phyloP scores from a whole-genome alignment of 1,140 invertebrate species.

The Caerostris extrusa region DNA sequence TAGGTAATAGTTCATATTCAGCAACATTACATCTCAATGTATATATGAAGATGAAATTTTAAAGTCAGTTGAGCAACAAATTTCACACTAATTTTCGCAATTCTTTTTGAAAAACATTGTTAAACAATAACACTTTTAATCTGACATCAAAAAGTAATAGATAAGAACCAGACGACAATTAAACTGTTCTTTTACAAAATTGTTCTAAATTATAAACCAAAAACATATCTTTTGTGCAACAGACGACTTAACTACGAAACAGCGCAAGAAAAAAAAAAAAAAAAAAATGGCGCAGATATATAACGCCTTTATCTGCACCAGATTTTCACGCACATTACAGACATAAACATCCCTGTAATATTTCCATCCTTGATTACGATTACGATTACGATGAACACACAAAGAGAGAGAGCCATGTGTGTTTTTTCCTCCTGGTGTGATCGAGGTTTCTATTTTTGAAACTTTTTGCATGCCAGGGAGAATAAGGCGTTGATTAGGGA shows the following conservation, averaged over 20 bases:
- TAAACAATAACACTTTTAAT: background rate
- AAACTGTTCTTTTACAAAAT: background rate
- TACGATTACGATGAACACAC: conserved; percentile 37
- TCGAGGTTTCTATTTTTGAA: conserved; percentile 43
- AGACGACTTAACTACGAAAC: conserved; percentile 6
- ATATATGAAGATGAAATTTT: too few relatives aligned
- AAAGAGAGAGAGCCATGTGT: background rate
- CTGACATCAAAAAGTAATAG: background rate
- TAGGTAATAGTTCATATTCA: too few relatives aligned
- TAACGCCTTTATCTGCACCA: background rate
- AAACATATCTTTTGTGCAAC: background rate
- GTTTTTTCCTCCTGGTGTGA: conserved; percentile 8
- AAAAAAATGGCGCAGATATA: background rate
- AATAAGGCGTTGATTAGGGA: conserved; percentile 59
- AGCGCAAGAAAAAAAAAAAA: background rate
- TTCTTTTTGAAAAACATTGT: too few relatives aligned
- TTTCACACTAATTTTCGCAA: too few relatives aligned
- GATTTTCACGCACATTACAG: background rate
- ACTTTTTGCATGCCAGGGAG: background rate
- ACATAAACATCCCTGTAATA: conserved; percentile 38
- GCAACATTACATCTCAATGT: too few relatives aligned
- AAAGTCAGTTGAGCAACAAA: too few relatives aligned
- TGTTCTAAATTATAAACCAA: background rate
- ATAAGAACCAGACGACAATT: background rate
- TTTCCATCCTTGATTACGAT: conserved; percentile 30